These are phyloP conservation scores for Macrostomum lignano DNA, from an alignment of 1,140 invertebrate genomes.

Conservation along the genomic window DNA sequence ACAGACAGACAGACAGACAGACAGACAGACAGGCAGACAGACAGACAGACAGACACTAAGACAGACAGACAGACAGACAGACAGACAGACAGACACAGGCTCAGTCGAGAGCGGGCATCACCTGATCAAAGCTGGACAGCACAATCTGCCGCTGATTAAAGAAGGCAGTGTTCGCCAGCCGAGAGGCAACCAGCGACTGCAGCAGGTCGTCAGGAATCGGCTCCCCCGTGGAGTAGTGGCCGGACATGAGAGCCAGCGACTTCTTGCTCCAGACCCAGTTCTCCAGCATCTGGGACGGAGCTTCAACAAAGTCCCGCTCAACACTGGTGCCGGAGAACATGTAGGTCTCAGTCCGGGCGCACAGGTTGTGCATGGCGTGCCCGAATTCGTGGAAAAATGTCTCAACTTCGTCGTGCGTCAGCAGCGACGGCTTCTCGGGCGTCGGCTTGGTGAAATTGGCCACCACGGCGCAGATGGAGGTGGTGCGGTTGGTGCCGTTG, in stretches of 20 bases:
- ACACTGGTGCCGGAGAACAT: slow-evolving; percentile 15
- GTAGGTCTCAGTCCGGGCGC: slow-evolving; percentile 21
- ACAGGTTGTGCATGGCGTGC: slow-evolving; percentile 33
- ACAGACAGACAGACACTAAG: no score
- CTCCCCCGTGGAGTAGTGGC: slow-evolving; percentile 27
- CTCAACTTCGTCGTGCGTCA: slow-evolving; percentile 33
- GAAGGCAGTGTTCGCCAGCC: slow-evolving; percentile 29
- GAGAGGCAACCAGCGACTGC: slow-evolving; percentile 26
- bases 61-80: no score
- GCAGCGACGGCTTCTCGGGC: slow-evolving; percentile 28
- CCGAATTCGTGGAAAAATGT: slow-evolving; percentile 35
- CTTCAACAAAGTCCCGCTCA: slow-evolving; percentile 34
- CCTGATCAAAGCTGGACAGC: slow-evolving; percentile 31
- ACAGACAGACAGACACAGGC: no score
- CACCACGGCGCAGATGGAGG: slow-evolving; percentile 31
- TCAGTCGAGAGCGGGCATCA: slow-evolving; percentile 18
- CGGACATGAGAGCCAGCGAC: slow-evolving; percentile 29
- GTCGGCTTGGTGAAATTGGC: slow-evolving; percentile 33
- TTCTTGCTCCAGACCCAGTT: slow-evolving; percentile 34
- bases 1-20: no score
- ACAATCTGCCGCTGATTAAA: slow-evolving; percentile 31
- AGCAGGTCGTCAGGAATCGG: slow-evolving; percentile 29
- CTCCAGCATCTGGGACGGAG: slow-evolving; percentile 34
- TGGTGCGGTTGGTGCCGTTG: slow-evolving; percentile 13
- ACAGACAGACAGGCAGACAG: no score